Percentiles rank a stretch among this genome's conserved stretches.
phyloP scores from a whole-genome alignment of 2,888 invertebrate genomes.

The Flexamia atlantica region DNA sequence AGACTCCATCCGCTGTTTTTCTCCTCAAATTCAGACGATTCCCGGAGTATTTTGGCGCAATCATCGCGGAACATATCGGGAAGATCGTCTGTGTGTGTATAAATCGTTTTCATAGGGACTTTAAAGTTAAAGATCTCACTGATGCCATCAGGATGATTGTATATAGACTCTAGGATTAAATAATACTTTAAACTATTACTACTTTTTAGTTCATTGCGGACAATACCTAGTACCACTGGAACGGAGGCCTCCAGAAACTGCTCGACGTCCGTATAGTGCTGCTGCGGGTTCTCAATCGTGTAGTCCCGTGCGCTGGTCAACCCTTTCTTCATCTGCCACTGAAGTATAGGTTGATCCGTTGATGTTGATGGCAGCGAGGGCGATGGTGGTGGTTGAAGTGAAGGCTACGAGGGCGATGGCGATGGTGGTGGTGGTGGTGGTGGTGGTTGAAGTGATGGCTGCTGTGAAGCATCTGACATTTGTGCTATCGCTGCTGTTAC shows the following conservation, averaged over 20 bases:
- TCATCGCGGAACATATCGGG: not conserved
- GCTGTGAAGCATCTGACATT: no score
- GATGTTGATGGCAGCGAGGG: not conserved
- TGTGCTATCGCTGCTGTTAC: no score
- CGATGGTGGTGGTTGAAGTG: no score
- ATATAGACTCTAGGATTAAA: not conserved
- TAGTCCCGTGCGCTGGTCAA: not conserved
- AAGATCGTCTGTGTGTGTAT: not conserved
- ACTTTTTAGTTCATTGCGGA: not conserved
- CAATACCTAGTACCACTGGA: not conserved
- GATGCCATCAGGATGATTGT: not conserved
- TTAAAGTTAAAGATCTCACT: not conserved
- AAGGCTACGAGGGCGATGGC: no score
- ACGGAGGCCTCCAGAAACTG: not conserved
- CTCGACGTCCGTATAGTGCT: not conserved
- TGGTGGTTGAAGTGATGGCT: no score
- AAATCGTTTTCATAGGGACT: not conserved
- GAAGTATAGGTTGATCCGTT: not conserved
- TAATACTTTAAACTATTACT: not conserved
- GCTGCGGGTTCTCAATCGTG: not conserved
- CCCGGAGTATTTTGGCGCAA: not conserved
- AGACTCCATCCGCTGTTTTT: not conserved
- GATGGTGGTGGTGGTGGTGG: no score
- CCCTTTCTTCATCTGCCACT: not conserved
- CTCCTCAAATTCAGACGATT: not conserved